Conservation (phyloP, 2,888 invertebrate species). For the Margaritifera margaritifera region DNA sequence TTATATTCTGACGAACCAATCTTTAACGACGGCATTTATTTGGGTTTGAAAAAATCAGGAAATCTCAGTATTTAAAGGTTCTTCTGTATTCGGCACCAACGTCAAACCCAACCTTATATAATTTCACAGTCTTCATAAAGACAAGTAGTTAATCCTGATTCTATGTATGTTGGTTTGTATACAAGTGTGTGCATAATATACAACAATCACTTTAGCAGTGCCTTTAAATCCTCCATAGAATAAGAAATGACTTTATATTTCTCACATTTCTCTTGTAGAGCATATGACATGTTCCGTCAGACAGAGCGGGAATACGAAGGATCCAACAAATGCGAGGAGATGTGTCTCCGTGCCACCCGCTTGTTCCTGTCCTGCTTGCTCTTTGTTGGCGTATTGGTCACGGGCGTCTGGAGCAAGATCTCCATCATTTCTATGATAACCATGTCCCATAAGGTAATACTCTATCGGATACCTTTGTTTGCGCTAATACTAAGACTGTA, state of each 20-base stretch:
- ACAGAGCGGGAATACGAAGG: conserved; percentile 40
- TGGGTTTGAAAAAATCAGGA: too few relatives aligned
- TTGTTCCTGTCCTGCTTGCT: conserved; percentile 87
- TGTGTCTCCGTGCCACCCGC: conserved; percentile 53
- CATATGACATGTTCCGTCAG: conserved; percentile 45
- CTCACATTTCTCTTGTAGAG: conserved; percentile 34
- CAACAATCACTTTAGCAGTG: neutral
- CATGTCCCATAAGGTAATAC: conserved; percentile 9
- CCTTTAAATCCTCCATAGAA: neutral
- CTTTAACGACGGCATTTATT: too few relatives aligned
- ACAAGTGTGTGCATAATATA: too few relatives aligned
- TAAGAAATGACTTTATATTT: neutral
- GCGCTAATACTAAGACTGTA: too few relatives aligned
- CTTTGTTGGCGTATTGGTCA: conserved; percentile 86
- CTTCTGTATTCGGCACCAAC: too few relatives aligned
- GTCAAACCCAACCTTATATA: too few relatives aligned
- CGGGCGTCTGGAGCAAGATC: conserved; percentile 76
- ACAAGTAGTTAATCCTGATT: too few relatives aligned
- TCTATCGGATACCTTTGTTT: neutral
- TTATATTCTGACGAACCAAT: too few relatives aligned
- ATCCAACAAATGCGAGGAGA: conserved; percentile 34
- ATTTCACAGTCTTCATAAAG: too few relatives aligned
- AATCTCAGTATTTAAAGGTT: too few relatives aligned
- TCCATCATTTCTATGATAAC: conserved; percentile 12
- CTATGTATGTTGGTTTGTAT: too few relatives aligned